These are phyloP conservation scores for Stichopus horrens DNA, from an alignment of 53 echinoderm and acorn worm genomes.

Conservation along the genomic window DNA sequence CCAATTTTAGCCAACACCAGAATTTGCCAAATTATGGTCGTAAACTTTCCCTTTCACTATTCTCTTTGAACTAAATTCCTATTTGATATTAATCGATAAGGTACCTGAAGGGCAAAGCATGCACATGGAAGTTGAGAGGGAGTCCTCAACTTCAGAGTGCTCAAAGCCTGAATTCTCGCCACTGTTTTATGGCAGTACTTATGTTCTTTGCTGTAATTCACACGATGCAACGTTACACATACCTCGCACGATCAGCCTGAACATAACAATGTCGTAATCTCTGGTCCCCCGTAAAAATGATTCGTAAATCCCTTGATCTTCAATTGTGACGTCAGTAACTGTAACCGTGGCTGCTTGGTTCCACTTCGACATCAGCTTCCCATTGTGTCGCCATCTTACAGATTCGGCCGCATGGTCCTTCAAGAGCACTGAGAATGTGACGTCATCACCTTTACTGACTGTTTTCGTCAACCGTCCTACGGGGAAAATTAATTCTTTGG, in stretches of 20 bases:
- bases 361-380: neutral
- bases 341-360: neutral
- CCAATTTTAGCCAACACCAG: too few relatives aligned
- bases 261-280: neutral
- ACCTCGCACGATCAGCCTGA: conserved; percentile 18
- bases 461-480: conserved; percentile 8
- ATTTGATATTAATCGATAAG: too few relatives aligned
- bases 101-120: too few relatives aligned
- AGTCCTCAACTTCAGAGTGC: too few relatives aligned
- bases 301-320: conserved; percentile 13
- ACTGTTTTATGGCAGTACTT: neutral
- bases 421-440: neutral
- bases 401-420: neutral
- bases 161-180: neutral
- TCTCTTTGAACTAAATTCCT: too few relatives aligned
- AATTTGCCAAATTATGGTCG: too few relatives aligned
- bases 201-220: neutral
- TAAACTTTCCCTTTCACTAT: too few relatives aligned
- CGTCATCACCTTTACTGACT: neutral
- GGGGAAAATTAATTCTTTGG: neutral
- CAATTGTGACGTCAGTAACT: neutral
- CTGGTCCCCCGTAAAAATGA: neutral
- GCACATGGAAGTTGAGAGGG: too few relatives aligned
- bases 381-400: neutral
- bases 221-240: neutral